Base-by-base conservation (phyloP, 2,113 vertebrate genomes). In the Rutilus rutilus region DNA sequence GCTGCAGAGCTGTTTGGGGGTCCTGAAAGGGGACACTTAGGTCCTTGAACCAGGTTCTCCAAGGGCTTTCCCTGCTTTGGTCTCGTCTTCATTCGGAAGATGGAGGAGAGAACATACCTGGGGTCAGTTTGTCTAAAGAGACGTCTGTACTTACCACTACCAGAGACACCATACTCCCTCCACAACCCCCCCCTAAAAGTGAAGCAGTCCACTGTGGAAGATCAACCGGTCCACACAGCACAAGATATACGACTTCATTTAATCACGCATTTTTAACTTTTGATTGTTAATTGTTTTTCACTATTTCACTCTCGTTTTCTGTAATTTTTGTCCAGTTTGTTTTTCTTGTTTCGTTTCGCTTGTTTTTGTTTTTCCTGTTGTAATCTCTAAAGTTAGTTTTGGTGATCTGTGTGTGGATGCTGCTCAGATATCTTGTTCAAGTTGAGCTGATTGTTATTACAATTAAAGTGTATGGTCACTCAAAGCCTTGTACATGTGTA, bases 11-110 rank as follows among this genome's bases (percentile, higher is more conserved):
- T 99, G 98, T 91, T 92, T 99, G 92, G 95, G 96, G 30, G 96
- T 99, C 91, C 93, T 99, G 90, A 99, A 97, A 88, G 97, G 97
- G 77, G 97, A 98, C 93, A 97, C 96, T 93, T 99, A 99, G 96
- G 90, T 90, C 90, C 85, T 76, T 62, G 86, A 89, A 82, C 11
- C 25, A 93, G 91, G 93, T 90, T 92, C 83, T 89, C 86, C 92
- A 82, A 95, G 95, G 96, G 95, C 95, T 96, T 95, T 94, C 93
- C 93, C 94, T 89, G 90, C 91, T 94, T 89, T 94, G 91, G 90
- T 93, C 94, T 93, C 90, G 92, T 88, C 93, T 95, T 93, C 79
- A 85, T 76, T 82, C 54, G 64, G 78, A 88, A 85, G 89, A 84
- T 82, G 86, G 89, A 88, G 86, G 82, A 85, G 71, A 73, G 83